Evolutionary conservation across 2,888 invertebrate genomes (phyloP), one percentile per base, ranked within the genome.

Genomic region (Auanema freiburgensis): DNA sequence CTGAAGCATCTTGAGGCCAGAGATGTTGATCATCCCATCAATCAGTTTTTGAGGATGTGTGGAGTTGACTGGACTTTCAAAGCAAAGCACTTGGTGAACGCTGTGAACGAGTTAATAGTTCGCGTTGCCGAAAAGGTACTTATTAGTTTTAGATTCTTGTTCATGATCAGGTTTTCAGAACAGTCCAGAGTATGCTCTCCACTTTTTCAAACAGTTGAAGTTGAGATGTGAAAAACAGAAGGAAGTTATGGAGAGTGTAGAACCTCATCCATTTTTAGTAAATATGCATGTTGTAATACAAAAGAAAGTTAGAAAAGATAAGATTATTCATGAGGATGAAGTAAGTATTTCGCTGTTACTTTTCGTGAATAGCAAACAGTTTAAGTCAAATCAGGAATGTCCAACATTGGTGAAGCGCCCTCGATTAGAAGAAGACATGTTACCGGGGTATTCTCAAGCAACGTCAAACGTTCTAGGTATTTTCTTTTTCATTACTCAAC

Each of bases 1-100:
- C 12, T 53, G 40, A 53, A 53, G n/a, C 25, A 40, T 12, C 18
- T 53, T 18, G 16, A 40, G 10, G 40, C 18, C 16, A 16, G 33
- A 16, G 53, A 53, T 40, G 53, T 23, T 24, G 53, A 53, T 24
- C 23, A 53, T 24, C 53, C 53, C 10, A 18, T 53, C 14, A 25
- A 24, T 16, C 53, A 53, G 40, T 53, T 53, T n/a, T 40, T 53
- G 11, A 10, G 53, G 11, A 53, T 53, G 53, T 53, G 53, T 24
- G 53, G 23, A 53, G n/a, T 53, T 12, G 16, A 40, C 10, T 53
- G 53, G 53, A 53, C 24, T 14, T 53, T 53, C 40, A 24, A 12
- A 18, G 53, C 53, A 2, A 53, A 16, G 12, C 53, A 53, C 11
- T 53, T 53, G 8, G 21, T 46, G 3, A 46, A 8, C 8, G 46